Evolutionary conservation across 2,888 invertebrate genomes (phyloP).

Genomic region (Phanerotoma sp.): DNA sequence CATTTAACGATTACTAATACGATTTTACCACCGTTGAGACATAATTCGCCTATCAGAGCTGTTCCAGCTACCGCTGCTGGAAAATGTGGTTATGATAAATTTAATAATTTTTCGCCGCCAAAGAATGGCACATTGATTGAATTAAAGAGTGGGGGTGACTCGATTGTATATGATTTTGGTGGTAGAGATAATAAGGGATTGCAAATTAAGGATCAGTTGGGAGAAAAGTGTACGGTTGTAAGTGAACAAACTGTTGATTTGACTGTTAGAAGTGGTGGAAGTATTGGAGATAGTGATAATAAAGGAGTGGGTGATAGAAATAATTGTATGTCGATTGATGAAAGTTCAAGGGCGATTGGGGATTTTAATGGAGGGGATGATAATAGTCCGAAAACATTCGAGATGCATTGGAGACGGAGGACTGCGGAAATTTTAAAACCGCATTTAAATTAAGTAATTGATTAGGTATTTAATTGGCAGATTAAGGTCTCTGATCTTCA

Average conservation of each 20-base stretch:
- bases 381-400: constrained; percentile 16
- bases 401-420: constrained; percentile 41
- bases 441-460: not conserved
- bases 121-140: constrained; percentile 11
- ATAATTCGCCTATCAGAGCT: constrained; percentile 20
- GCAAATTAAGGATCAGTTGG: not conserved
- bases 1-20: too few species aligned
- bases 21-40: constrained; percentile 14
- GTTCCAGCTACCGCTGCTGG: constrained; percentile 2
- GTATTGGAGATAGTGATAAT: constrained; percentile 12
- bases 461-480: not conserved
- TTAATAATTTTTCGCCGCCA: constrained; percentile 15
- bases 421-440: constrained; percentile 36
- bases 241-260: constrained; percentile 3
- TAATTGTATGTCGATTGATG: too few species aligned
- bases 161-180: constrained; percentile 14
- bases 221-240: constrained; percentile 4
- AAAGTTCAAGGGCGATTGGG: too few species aligned
- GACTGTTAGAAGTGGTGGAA: not conserved
- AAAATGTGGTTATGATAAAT: not conserved
- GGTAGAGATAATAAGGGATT: not conserved
- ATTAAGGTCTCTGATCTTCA: not conserved
- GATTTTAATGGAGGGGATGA: too few species aligned
- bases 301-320: too few species aligned
- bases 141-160: constrained; percentile 10